phyloP scores from a whole-genome alignment of 2,888 invertebrate genomes.

The Rotaria socialis region DNA sequence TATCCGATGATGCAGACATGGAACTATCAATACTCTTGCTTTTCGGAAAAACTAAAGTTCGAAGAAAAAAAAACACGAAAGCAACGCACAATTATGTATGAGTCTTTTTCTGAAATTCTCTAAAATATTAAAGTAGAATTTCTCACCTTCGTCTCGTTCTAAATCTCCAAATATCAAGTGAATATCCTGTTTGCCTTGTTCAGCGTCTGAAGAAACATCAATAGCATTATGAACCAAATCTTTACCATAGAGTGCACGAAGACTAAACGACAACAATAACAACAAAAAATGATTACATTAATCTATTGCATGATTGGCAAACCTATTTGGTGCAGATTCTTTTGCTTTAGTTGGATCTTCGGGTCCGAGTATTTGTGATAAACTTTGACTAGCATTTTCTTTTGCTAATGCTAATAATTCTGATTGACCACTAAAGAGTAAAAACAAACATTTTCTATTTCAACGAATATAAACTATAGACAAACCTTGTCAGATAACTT shows the following conservation, averaged over 20 bases:
- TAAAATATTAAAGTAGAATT: neutral
- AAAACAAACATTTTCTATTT: neutral
- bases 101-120: too few relatives aligned
- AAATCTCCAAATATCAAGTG: slow-evolving; percentile 4
- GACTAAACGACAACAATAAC: neutral
- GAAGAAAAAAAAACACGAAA: neutral
- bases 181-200: neutral
- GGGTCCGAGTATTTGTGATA: slow-evolving; percentile 53
- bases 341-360: slow-evolving; percentile 55
- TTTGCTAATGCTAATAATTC: slow-evolving; percentile 54
- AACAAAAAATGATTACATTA: too few relatives aligned
- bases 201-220: neutral
- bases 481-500: neutral
- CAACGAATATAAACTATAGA: neutral
- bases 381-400: slow-evolving; percentile 55
- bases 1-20: neutral
- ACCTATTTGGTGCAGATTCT: slow-evolving; percentile 54
- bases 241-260: slow-evolving; percentile 13
- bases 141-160: neutral
- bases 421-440: slow-evolving; percentile 52
- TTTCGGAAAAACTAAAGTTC: neutral
- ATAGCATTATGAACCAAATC: slow-evolving; percentile 21
- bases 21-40: neutral
- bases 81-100: too few relatives aligned
- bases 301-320: neutral